Conservation (phyloP, 2,113 vertebrate species). For the Paracanthobrama guichenoti region DNA sequence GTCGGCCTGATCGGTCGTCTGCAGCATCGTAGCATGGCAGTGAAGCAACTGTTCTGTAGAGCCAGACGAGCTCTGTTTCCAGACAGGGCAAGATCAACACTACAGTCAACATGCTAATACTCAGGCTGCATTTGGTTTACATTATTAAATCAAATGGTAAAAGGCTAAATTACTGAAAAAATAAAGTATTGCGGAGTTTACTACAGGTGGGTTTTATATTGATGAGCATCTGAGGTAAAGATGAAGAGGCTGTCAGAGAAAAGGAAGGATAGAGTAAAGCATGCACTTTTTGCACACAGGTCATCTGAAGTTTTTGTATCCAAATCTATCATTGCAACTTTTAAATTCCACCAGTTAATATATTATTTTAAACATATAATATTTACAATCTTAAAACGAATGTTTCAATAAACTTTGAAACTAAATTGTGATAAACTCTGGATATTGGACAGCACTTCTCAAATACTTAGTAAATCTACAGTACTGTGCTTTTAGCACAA, state of each 20-base stretch:
- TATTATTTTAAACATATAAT: conserved; percentile 84
- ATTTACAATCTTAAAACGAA: conserved; percentile 94
- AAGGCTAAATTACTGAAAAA: conserved; percentile 23
- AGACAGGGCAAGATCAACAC: background rate
- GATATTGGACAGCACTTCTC: conserved; percentile 76
- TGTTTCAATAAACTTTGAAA: conserved; percentile 75
- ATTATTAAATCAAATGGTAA: conserved; percentile 30
- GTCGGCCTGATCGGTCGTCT: background rate
- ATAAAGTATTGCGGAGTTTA: conserved; percentile 24
- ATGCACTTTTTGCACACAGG: conserved; percentile 56
- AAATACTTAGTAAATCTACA: conserved; percentile 72
- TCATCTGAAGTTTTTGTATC: conserved; percentile 47
- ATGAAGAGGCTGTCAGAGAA: conserved; percentile 47
- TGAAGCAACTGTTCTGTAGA: conserved; percentile 2
- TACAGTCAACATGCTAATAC: conserved; percentile 16
- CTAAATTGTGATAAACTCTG: conserved; percentile 76
- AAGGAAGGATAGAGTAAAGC: conserved; percentile 54
- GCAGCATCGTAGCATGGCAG: background rate
- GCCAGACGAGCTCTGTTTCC: background rate
- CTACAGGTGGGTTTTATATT: conserved; percentile 32
- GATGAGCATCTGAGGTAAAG: conserved; percentile 49
- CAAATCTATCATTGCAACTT: conserved; percentile 73
- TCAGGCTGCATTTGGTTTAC: conserved; percentile 21
- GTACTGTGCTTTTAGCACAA: conserved; percentile 65
- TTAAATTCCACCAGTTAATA: conserved; percentile 65